These are phyloP conservation scores for Acridotheres tristis DNA, from an alignment of 2,797 vertebrate genomes.

Conservation along the genomic window DNA sequence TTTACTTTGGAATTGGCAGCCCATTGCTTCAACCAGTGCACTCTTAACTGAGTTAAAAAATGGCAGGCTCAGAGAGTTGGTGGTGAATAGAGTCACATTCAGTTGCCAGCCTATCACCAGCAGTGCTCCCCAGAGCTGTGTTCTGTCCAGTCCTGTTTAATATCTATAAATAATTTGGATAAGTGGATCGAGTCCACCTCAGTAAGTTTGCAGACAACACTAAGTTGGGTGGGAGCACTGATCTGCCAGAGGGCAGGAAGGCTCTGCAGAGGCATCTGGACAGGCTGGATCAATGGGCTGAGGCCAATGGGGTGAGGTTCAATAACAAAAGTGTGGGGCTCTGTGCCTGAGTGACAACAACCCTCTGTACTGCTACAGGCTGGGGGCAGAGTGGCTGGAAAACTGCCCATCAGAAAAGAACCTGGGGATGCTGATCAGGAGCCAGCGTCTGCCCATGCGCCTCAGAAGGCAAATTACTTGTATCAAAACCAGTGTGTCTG, in stretches of 20 bases:
- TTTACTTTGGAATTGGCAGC: not conserved
- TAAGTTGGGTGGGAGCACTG: accelerated
- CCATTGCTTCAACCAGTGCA: not conserved
- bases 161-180: not conserved
- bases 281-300: not conserved
- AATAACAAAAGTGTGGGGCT: not conserved
- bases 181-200: accelerated
- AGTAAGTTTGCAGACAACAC: not conserved
- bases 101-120: no score
- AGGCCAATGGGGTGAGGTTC: not conserved
- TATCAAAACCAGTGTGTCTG: not conserved
- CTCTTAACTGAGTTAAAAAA: not conserved
- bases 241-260: not conserved
- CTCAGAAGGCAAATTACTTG: not conserved
- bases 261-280: not conserved
- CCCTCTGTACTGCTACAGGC: no score
- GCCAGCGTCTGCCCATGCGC: accelerated
- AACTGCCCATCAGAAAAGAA: not conserved
- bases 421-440: not conserved
- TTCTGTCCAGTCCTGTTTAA: not conserved
- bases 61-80: not conserved
- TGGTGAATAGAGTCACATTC: not conserved
- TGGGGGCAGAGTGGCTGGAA: not conserved
- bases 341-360: not conserved
- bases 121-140: not conserved